A percentile compares a stretch with the other conserved stretches of the same genome.
Conservation (phyloP, 2,797 vertebrate species). For the Coregonus suidteri region DNA sequence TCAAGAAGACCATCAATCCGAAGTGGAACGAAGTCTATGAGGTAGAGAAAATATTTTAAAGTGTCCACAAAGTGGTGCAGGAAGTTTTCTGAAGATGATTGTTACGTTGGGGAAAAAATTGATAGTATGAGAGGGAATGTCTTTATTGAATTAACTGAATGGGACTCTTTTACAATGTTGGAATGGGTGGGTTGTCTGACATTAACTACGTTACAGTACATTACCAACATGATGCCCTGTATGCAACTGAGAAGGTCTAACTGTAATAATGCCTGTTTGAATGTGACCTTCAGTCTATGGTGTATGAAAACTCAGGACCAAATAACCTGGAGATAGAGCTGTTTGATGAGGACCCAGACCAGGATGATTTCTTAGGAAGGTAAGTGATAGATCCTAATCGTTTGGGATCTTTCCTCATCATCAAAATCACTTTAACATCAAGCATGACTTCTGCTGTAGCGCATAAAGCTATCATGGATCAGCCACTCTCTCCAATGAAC, state of each 20-base stretch:
- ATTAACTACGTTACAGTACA: too few relatives aligned
- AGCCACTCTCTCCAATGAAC: not conserved
- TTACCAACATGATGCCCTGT: too few relatives aligned
- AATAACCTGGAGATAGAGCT: slow-evolving; percentile 86
- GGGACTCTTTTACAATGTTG: not conserved
- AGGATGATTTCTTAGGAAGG: slow-evolving; percentile 95
- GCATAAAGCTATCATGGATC: not conserved
- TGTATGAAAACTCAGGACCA: slow-evolving; percentile 78
- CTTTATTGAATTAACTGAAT: too few relatives aligned
- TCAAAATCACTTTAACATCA: not conserved
- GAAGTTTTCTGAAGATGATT: not conserved
- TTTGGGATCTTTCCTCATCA: not conserved
- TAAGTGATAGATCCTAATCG: slow-evolving; percentile 49
- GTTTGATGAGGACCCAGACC: slow-evolving; percentile 93
- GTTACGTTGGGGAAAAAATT: too few relatives aligned
- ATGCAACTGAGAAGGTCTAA: too few relatives aligned
- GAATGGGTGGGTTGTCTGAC: too few relatives aligned
- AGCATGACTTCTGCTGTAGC: not conserved
- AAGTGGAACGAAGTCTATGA: slow-evolving; percentile 96
- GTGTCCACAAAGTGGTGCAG: not conserved
- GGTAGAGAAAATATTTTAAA: slow-evolving; percentile 68
- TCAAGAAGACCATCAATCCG: slow-evolving; percentile 87
- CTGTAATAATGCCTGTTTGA: not conserved
- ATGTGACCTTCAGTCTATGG: slow-evolving; percentile 73
- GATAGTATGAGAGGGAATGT: too few relatives aligned